Conservation (phyloP, 2,888 invertebrate genomes). For the Melanotus villosus region DNA sequence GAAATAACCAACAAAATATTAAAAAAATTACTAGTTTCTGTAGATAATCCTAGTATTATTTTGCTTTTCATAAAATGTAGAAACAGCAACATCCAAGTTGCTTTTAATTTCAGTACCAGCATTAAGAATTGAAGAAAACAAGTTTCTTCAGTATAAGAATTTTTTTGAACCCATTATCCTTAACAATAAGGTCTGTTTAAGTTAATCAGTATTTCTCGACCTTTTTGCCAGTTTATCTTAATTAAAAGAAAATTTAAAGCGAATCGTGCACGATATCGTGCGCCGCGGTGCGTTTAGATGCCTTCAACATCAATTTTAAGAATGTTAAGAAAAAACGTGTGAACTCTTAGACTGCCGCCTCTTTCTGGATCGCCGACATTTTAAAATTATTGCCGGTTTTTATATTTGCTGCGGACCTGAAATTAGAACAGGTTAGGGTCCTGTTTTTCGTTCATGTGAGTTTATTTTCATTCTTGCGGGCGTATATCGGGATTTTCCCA, state of each 20-base stretch:
- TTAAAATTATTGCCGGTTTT: slow-evolving; percentile 16
- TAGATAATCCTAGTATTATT: too few relatives aligned
- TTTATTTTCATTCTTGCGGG: slow-evolving; percentile 41
- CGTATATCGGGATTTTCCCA: slow-evolving; percentile 37
- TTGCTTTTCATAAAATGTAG: too few relatives aligned
- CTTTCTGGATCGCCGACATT: slow-evolving; percentile 1
- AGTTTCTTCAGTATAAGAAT: too few relatives aligned
- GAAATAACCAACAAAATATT: too few relatives aligned
- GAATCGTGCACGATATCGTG: slow-evolving; percentile 16
- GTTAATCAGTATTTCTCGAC: too few relatives aligned
- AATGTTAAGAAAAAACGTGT: slow-evolving; percentile 30
- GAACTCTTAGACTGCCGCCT: slow-evolving; percentile 6
- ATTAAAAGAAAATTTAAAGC: not conserved
- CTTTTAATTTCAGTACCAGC: too few relatives aligned
- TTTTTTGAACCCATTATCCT: too few relatives aligned
- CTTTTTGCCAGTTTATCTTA: slow-evolving; percentile 3
- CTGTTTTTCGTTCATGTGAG: slow-evolving; percentile 10
- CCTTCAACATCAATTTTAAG: not conserved
- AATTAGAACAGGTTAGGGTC: slow-evolving; percentile 41
- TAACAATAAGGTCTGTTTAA: not conserved
- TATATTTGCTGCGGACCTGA: slow-evolving; percentile 10
- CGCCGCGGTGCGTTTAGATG: not conserved
- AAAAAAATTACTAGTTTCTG: too few relatives aligned
- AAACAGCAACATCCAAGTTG: too few relatives aligned
- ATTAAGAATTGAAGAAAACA: too few relatives aligned